Percentiles rank a stretch among this genome's conserved stretches.
Conservation (phyloP, 2,113 vertebrate genomes). For the Laticauda colubrina region DNA sequence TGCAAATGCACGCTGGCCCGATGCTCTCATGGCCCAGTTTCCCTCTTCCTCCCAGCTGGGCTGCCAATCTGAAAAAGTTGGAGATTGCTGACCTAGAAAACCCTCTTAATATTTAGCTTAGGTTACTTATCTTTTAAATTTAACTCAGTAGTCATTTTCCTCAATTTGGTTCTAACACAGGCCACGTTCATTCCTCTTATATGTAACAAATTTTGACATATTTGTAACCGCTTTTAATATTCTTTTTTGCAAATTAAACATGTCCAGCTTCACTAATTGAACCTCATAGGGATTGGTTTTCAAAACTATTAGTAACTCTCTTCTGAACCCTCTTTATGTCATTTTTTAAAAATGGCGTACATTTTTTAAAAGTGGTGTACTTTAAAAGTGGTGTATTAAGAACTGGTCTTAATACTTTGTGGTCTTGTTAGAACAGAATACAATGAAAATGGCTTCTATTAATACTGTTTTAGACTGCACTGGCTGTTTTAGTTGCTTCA, state of each 20-base stretch:
- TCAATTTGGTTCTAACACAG: background rate
- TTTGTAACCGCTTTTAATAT: background rate
- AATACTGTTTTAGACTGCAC: background rate
- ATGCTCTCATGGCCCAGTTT: background rate
- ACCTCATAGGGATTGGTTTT: background rate
- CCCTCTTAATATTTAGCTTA: background rate
- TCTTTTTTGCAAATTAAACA: background rate
- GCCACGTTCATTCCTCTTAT: background rate
- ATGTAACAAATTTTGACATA: background rate
- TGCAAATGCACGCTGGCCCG: rapidly evolving
- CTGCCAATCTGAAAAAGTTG: background rate
- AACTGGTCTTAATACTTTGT: background rate
- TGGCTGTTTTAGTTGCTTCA: background rate
- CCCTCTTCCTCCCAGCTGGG: background rate
- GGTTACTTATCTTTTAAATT: background rate
- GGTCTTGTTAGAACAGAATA: background rate
- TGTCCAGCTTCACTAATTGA: background rate
- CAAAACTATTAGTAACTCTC: background rate
- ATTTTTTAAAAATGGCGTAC: background rate
- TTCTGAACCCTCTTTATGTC: background rate
- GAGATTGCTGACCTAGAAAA: background rate
- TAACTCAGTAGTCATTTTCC: background rate
- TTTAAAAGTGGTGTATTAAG: background rate
- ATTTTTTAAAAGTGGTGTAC: background rate
- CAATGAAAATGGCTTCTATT: background rate